Conservation (phyloP, 1,140 invertebrate species). For the Bathynomus jamesi region DNA sequence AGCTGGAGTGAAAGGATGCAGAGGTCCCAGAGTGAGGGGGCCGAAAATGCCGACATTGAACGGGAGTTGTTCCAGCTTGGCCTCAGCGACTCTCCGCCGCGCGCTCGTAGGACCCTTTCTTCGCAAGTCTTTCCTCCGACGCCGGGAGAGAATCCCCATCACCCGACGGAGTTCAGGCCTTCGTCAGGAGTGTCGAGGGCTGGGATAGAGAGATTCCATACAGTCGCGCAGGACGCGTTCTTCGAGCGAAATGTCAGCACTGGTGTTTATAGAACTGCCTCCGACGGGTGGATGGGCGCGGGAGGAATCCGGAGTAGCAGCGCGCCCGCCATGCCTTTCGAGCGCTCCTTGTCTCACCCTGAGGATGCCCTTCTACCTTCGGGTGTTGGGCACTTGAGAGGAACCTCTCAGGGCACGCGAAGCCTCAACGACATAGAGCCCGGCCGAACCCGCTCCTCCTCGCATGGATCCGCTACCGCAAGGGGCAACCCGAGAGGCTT, state of each 20-base stretch:
- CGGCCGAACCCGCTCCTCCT: not conserved
- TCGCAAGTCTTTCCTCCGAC: not conserved
- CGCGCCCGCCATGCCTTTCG: not conserved
- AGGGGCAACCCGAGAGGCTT: not conserved
- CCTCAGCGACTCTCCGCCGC: conserved; percentile 22
- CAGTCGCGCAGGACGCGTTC: no score
- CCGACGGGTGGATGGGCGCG: not conserved
- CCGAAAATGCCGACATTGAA: conserved; percentile 36
- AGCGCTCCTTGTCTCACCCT: not conserved
- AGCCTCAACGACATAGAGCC: not conserved
- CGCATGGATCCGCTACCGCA: not conserved
- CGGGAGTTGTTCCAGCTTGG: conserved; percentile 32
- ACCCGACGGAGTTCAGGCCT: not conserved
- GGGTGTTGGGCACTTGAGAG: not conserved
- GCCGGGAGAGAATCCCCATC: not conserved
- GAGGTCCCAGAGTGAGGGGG: conserved; percentile 13
- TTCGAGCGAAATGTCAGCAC: not conserved
- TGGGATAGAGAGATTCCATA: not conserved
- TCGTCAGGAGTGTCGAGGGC: not conserved
- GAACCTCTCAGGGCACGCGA: not conserved
- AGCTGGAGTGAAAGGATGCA: conserved; percentile 19
- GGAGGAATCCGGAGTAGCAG: not conserved
- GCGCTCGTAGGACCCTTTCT: not conserved
- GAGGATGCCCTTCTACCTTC: not conserved
- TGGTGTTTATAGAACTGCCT: not conserved